phyloP scores from a whole-genome alignment of 2,113 vertebrate species.

The Engystomops pustulosus region DNA sequence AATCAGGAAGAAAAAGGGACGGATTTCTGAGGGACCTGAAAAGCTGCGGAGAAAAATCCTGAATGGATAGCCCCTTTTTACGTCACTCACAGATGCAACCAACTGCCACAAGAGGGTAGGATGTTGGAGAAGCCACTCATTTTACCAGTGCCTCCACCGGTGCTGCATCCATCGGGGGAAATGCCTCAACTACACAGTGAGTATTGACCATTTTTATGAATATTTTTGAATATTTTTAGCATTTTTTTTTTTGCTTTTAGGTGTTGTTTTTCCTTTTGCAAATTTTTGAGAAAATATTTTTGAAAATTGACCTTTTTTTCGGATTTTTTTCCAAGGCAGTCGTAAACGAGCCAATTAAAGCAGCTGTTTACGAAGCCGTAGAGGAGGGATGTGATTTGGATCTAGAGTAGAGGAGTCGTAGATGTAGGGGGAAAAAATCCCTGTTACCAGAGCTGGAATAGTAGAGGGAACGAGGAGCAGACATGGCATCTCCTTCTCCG shows the following conservation, averaged over 20 bases:
- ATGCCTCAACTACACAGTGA: slow-evolving; percentile 6
- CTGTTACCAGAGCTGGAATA: neutral
- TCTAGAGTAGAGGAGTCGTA: neutral
- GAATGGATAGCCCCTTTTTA: slow-evolving; percentile 81
- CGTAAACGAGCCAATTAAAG: neutral
- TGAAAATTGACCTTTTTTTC: neutral
- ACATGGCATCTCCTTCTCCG: slow-evolving; percentile 3
- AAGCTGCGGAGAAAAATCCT: slow-evolving; percentile 73
- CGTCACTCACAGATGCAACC: slow-evolving; percentile 82
- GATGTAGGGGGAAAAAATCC: neutral
- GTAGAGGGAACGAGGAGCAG: neutral
- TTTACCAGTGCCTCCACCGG: slow-evolving; percentile 61
- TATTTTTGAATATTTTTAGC: too few species aligned
- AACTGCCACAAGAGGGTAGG: slow-evolving; percentile 74
- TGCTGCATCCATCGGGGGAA: slow-evolving; percentile 27
- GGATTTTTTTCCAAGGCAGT: neutral
- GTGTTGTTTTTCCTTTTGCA: neutral
- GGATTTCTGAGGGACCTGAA: slow-evolving; percentile 66
- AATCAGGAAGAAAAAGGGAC: slow-evolving; percentile 68
- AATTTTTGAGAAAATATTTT: neutral
- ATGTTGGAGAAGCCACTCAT: slow-evolving; percentile 70
- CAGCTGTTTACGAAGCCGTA: neutral
- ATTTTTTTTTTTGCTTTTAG: neutral
- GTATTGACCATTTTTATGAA: neutral
- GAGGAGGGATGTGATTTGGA: neutral